Conservation (phyloP, 2,888 invertebrate species). For the Eupithecia abbreviata region DNA sequence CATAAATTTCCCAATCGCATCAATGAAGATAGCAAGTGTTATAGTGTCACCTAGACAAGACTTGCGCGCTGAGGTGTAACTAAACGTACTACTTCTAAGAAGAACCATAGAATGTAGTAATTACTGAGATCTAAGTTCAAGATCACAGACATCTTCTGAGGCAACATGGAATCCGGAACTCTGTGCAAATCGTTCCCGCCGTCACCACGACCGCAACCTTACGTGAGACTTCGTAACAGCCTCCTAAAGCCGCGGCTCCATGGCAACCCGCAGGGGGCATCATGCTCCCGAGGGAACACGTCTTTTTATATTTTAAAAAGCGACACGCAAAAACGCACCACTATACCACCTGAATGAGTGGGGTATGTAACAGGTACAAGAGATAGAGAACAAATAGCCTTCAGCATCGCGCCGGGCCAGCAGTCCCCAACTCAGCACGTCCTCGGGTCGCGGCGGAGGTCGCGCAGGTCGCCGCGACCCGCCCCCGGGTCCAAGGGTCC, state of each 20-base stretch:
- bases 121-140: too few species aligned
- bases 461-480: not conserved
- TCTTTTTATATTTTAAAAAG: not conserved
- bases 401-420: not conserved
- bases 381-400: not conserved
- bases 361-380: not conserved
- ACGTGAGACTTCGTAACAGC: not conserved
- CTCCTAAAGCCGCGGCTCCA: not conserved
- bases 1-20: not conserved
- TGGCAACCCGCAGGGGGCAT: not conserved
- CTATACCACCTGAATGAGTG: too few species aligned
- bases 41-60: not conserved
- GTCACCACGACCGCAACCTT: not conserved
- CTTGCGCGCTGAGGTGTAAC: not conserved
- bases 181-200: not conserved
- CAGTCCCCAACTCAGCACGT: not conserved
- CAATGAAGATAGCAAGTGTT: not conserved
- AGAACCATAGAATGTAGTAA: too few species aligned
- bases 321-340: not conserved
- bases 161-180: not conserved
- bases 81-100: too few species aligned
- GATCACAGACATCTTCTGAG: too few species aligned
- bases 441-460: not conserved
- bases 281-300: not conserved
- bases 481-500: constrained; percentile 23